Percentiles rank a stretch among this genome's conserved stretches.
Evolutionary conservation across 37 sponge, comb jelly and placozoan genomes (phyloP).

Genomic region (Oscarella lobularis): DNA sequence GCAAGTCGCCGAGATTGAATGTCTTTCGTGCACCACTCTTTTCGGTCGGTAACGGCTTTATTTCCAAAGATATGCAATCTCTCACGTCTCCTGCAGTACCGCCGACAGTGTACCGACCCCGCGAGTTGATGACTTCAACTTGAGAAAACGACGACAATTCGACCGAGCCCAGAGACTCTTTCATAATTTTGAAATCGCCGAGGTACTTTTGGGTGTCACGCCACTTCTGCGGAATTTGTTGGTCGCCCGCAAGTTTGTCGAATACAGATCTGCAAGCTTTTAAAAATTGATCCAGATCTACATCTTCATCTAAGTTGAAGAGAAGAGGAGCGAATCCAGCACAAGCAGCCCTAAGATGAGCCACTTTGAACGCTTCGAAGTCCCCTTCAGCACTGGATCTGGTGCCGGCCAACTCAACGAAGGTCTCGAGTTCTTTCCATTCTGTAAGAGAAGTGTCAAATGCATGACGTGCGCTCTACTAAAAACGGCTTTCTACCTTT

Average conservation of each 20-base stretch:
- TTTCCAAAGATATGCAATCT: neutral
- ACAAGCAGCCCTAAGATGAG: neutral
- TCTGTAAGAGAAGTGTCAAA: neutral
- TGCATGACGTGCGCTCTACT: neutral
- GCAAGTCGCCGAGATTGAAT: neutral
- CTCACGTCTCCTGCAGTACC: neutral
- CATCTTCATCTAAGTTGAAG: neutral
- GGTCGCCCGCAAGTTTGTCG: neutral
- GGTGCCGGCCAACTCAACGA: neutral
- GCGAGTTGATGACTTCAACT: conserved; percentile 19
- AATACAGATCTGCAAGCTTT: neutral
- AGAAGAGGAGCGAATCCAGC: neutral
- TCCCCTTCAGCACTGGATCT: neutral
- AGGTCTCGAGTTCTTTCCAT: neutral
- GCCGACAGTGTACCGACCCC: conserved; percentile 16
- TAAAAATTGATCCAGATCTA: neutral
- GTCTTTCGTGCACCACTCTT: neutral
- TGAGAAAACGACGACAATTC: conserved; percentile 21
- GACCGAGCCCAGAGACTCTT: conserved; percentile 28
- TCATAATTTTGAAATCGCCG: conserved; percentile 11
- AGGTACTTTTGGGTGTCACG: conserved; percentile 4
- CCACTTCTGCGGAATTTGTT: neutral
- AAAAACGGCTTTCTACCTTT: neutral
- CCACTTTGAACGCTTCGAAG: neutral
- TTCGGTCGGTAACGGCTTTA: neutral